phyloP scores from a whole-genome alignment of 2,797 vertebrate genomes.

The Carapus acus region DNA sequence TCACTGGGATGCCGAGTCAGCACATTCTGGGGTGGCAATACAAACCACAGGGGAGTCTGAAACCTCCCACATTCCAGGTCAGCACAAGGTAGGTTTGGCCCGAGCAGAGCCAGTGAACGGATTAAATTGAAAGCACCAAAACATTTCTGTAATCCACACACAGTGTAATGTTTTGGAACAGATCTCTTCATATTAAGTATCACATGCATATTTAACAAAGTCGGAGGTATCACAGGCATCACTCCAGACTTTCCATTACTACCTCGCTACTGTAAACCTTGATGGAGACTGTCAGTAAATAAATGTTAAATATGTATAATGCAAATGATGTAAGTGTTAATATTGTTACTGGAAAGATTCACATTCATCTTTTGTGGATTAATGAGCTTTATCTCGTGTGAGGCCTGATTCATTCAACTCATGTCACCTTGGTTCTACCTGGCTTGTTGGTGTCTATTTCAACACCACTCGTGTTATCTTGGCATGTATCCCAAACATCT shows the following conservation, averaged over 20 bases:
- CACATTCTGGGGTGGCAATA: slow-evolving; percentile 4
- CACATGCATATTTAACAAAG: slow-evolving; percentile 5
- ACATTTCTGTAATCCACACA: not conserved
- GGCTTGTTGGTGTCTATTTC: not conserved
- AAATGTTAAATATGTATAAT: too few species aligned
- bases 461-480: not conserved
- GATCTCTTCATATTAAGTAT: not conserved
- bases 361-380: too few species aligned
- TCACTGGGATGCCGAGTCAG: slow-evolving; percentile 39
- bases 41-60: not conserved
- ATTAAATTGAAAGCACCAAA: not conserved
- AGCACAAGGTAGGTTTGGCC: not conserved
- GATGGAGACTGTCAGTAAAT: too few species aligned
- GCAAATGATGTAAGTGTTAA: too few species aligned
- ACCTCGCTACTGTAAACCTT: too few species aligned
- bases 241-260: not conserved
- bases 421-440: too few species aligned
- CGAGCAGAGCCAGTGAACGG: slow-evolving; percentile 1
- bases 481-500: not conserved
- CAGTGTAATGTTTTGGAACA: not conserved
- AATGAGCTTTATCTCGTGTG: too few species aligned
- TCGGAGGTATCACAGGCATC: slow-evolving; percentile 3
- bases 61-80: not conserved
- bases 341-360: too few species aligned
- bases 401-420: too few species aligned